Percentiles rank a stretch among this genome's conserved stretches.
These are phyloP conservation scores for Tachuris rubrigastra DNA, from an alignment of 2,113 vertebrate species.

Conservation along the genomic window DNA sequence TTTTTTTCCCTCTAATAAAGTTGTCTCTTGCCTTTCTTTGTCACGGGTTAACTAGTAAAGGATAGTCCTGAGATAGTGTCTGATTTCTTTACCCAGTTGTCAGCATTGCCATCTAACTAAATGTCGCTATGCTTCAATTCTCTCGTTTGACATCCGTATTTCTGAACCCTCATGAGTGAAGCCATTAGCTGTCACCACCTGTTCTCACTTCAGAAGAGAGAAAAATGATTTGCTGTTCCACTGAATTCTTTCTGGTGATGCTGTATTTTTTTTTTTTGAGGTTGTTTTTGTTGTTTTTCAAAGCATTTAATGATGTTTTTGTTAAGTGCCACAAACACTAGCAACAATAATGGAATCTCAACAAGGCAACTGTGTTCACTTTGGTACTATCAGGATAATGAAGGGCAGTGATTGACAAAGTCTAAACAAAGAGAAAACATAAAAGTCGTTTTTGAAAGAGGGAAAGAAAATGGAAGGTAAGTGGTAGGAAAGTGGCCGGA, in stretches of 20 bases:
- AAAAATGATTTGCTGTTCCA: not conserved
- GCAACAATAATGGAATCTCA: not conserved
- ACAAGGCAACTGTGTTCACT: not conserved
- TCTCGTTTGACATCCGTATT: not conserved
- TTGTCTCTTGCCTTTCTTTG: not conserved
- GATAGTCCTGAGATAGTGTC: not conserved
- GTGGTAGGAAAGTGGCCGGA: not conserved
- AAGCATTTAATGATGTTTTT: not conserved
- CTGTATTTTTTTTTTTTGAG: not conserved
- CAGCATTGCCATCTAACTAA: not conserved
- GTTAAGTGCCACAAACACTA: not conserved
- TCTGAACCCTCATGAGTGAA: not conserved
- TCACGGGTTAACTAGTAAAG: not conserved
- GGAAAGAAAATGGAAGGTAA: not conserved
- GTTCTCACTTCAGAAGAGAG: not conserved
- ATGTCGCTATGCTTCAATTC: accelerated
- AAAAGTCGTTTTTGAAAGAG: not conserved
- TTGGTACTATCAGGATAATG: not conserved
- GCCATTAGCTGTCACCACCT: not conserved
- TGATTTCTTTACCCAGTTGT: not conserved
- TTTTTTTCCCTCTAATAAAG: not conserved
- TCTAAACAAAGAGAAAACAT: not conserved
- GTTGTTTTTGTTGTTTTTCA: not conserved
- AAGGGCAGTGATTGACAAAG: not conserved
- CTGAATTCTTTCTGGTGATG: not conserved